Evolutionary conservation across 2,113 vertebrate genomes (phyloP).

Genomic region (Ovibos moschatus): DNA sequence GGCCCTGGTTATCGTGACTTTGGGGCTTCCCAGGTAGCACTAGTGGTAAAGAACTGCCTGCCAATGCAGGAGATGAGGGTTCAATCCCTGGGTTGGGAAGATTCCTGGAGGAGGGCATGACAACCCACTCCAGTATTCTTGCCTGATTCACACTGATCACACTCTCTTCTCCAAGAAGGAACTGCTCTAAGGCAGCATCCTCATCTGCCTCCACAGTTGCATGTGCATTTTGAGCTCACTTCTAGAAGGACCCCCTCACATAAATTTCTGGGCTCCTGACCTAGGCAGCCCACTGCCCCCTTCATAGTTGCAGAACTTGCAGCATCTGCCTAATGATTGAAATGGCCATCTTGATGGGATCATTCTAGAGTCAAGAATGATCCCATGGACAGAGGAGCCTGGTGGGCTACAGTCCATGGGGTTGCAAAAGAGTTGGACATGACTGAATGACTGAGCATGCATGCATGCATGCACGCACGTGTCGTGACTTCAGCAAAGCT

Average conservation of each 20-base stretch:
- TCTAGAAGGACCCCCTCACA: background rate
- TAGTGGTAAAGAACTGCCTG: background rate
- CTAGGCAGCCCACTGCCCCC: background rate
- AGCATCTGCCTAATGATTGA: background rate
- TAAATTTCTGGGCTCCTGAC: background rate
- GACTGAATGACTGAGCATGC: background rate
- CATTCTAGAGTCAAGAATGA: background rate
- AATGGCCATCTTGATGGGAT: background rate
- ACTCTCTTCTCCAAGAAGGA: background rate
- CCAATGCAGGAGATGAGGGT: background rate
- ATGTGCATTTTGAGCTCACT: background rate
- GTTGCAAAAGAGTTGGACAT: background rate
- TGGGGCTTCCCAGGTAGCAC: background rate
- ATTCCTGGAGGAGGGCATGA: background rate
- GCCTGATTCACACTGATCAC: background rate
- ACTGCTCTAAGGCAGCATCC: background rate
- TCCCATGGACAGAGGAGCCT: background rate
- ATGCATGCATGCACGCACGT: accelerated
- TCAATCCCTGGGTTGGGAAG: background rate
- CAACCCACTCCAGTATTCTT: background rate
- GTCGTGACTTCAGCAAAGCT: background rate
- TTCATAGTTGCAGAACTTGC: background rate
- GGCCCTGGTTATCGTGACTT: background rate
- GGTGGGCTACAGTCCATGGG: background rate
- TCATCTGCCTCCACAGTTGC: background rate